Conservation (phyloP, 2,113 vertebrate genomes). For the Bubo blakistoni region DNA sequence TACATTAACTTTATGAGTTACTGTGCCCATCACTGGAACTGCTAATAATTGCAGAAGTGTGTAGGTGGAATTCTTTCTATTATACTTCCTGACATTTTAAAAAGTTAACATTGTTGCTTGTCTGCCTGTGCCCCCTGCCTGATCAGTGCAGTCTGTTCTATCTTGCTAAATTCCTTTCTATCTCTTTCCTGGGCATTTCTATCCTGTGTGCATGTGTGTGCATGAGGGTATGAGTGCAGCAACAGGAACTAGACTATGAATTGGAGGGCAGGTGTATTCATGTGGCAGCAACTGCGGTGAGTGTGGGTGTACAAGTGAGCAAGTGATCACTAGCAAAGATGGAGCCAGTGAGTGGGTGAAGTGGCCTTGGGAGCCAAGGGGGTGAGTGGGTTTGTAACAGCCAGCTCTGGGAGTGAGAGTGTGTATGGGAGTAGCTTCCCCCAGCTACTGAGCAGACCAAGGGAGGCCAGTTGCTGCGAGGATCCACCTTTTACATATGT, state of each 20-base stretch:
- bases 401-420: neutral
- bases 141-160: neutral
- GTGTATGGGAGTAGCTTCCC: neutral
- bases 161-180: neutral
- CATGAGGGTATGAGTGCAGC: neutral
- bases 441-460: neutral
- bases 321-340: neutral
- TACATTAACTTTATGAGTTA: neutral
- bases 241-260: neutral
- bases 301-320: rapidly evolving
- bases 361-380: neutral
- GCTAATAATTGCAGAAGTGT: neutral
- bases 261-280: neutral
- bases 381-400: neutral
- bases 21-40: neutral
- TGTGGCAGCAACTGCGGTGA: neutral
- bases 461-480: neutral
- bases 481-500: neutral
- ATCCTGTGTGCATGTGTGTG: neutral
- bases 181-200: neutral
- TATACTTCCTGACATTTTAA: neutral
- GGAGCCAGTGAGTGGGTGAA: neutral
- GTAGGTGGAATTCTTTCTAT: neutral
- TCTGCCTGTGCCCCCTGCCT: neutral
- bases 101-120: neutral